phyloP scores from a whole-genome alignment of 2,113 vertebrate species.

The Garra rufa region DNA sequence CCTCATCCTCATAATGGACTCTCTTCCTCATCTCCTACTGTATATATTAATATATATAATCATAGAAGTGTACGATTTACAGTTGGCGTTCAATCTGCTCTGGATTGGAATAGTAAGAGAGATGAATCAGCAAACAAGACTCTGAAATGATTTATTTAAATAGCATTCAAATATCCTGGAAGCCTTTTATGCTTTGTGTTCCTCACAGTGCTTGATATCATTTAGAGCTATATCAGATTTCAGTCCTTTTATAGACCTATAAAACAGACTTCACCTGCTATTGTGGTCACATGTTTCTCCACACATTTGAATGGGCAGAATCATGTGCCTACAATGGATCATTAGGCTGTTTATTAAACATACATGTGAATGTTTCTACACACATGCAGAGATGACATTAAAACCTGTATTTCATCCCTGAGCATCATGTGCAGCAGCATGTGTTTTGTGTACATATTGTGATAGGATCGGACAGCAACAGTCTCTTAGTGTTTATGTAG shows the following conservation, averaged over 20 bases:
- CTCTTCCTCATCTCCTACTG: neutral
- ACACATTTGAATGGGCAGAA: slow-evolving; percentile 4
- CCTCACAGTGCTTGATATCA: neutral
- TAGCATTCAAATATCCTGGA: neutral
- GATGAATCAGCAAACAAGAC: neutral
- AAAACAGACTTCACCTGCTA: neutral
- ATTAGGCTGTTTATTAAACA: neutral
- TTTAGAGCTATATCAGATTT: neutral
- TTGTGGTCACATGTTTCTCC: neutral
- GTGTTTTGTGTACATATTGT: neutral
- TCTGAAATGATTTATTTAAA: neutral
- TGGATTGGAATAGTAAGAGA: neutral
- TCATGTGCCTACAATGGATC: neutral
- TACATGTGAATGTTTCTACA: neutral
- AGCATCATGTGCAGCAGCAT: neutral
- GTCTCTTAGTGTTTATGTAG: neutral
- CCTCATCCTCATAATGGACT: too few relatives aligned
- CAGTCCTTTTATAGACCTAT: neutral
- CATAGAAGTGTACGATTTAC: neutral
- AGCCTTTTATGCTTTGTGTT: neutral
- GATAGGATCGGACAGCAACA: slow-evolving; percentile 17
- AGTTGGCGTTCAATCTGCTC: neutral
- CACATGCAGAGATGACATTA: neutral
- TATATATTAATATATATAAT: neutral
- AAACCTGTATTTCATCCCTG: slow-evolving; percentile 9